These are phyloP conservation scores for Nothocercus julius DNA, from an alignment of 2,113 vertebrate genomes.

Conservation along the genomic window DNA sequence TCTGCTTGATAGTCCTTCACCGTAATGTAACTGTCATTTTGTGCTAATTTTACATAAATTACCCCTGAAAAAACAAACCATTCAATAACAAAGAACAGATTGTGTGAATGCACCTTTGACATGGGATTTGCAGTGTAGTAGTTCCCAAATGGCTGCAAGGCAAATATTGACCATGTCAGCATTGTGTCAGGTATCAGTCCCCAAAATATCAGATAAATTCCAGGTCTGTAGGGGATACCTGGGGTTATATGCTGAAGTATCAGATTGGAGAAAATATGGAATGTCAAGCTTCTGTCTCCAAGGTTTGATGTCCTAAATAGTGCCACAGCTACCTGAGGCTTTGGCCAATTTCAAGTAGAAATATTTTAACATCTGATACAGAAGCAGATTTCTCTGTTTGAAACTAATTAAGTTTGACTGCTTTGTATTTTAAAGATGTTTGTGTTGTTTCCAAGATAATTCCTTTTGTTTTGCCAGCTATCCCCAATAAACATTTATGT, in stretches of 20 bases:
- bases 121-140: slow-evolving; percentile 1
- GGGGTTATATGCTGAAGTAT: slow-evolving; percentile 30
- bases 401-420: slow-evolving; percentile 55
- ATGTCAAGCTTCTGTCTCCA: slow-evolving; percentile 32
- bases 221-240: not conserved
- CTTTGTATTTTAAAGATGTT: slow-evolving; percentile 43
- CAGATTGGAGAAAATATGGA: slow-evolving; percentile 51
- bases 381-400: slow-evolving; percentile 29
- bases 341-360: slow-evolving; percentile 39
- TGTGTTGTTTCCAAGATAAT: slow-evolving; percentile 23
- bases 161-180: slow-evolving; percentile 51
- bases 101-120: slow-evolving; percentile 28
- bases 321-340: not conserved
- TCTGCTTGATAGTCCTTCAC: slow-evolving; percentile 59
- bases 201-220: slow-evolving; percentile 57
- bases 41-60: slow-evolving; percentile 76
- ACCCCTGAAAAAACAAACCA: slow-evolving; percentile 46
- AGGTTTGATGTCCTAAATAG: slow-evolving; percentile 8
- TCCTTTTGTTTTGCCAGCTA: slow-evolving; percentile 42
- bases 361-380: not conserved
- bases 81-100: slow-evolving; percentile 56
- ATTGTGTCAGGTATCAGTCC: slow-evolving; percentile 36
- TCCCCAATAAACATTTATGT: slow-evolving; percentile 13
- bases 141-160: slow-evolving; percentile 11
- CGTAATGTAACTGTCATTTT: slow-evolving; percentile 56